Conservation (phyloP, 2,888 invertebrate species). For the Helleia helle region DNA sequence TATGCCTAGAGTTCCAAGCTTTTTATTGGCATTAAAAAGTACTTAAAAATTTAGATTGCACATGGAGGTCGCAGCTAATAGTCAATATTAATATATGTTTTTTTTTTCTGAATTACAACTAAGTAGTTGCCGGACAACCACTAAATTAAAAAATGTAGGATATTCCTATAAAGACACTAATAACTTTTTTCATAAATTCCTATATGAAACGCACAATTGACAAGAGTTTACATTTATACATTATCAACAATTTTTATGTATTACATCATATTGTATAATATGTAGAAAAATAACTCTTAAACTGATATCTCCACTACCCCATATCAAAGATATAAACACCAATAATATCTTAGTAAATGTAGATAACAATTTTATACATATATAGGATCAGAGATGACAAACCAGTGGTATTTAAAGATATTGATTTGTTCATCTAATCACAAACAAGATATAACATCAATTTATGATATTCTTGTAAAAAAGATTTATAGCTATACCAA, state of each 20-base stretch:
- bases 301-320: not conserved
- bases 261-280: conserved; percentile 8
- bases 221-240: conserved; percentile 2
- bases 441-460: not conserved
- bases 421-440: not conserved
- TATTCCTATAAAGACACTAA: no score
- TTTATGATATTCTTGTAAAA: no score
- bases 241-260: conserved; percentile 9
- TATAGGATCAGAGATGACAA: not conserved
- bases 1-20: no score
- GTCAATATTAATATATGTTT: no score
- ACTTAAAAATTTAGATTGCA: no score
- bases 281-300: conserved; percentile 9
- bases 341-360: conserved; percentile 8
- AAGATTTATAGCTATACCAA: no score
- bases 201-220: conserved; percentile 8
- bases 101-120: no score
- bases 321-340: conserved; percentile 7
- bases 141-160: not conserved
- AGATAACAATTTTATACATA: conserved; percentile 9
- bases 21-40: no score
- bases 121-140: no score
- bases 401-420: not conserved
- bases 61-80: no score
- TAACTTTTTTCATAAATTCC: not conserved